phyloP scores from a whole-genome alignment of 2,888 invertebrate genomes.

The Metallyticus violacea region DNA sequence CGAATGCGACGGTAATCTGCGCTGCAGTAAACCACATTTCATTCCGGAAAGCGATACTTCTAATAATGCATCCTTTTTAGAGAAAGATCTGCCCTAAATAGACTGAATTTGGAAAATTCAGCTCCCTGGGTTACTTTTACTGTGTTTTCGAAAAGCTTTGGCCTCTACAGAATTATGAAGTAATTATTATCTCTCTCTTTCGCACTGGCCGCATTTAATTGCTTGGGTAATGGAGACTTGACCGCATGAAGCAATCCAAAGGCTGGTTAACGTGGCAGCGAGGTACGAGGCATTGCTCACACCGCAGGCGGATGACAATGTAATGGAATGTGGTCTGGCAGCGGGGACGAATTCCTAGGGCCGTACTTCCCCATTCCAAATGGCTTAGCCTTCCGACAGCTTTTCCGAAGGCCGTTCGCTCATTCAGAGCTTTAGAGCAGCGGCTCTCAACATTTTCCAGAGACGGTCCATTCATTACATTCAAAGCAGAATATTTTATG shows the following conservation, averaged over 20 bases:
- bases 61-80: no score
- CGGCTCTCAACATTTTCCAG: no score
- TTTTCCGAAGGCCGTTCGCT: no score
- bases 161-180: not conserved
- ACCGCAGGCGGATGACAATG: not conserved
- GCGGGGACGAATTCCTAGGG: not conserved
- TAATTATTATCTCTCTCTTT: not conserved
- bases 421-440: not conserved
- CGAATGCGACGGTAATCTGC: no score
- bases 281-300: not conserved
- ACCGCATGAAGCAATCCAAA: not conserved
- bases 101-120: not conserved
- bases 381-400: not conserved
- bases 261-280: not conserved
- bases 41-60: no score
- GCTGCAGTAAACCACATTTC: no score
- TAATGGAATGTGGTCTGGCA: not conserved
- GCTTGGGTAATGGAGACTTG: not conserved
- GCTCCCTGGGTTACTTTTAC: not conserved
- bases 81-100: no score
- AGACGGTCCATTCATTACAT: no score
- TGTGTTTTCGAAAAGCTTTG: not conserved
- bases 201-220: not conserved
- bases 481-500: no score
- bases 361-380: not conserved